Evolutionary conservation across 2,113 vertebrate genomes (phyloP).

Genomic region (Gobio gobio): DNA sequence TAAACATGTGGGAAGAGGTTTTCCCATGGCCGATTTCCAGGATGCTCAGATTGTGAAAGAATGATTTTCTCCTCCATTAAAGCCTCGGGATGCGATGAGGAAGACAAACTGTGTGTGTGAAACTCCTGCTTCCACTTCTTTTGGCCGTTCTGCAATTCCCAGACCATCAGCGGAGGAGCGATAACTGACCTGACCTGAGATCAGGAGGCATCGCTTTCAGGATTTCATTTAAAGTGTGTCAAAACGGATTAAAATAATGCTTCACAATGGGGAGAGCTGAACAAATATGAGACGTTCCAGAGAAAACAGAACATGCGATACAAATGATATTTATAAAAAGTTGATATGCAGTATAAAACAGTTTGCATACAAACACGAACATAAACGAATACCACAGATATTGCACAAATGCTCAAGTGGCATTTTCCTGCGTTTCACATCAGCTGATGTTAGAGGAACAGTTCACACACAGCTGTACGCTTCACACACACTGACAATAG

Average conservation of each 20-base stretch:
- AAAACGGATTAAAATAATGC: background rate
- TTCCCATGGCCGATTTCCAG: too few relatives aligned
- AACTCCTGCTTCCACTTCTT: background rate
- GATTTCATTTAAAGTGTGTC: conserved; percentile 8
- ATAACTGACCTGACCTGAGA: background rate
- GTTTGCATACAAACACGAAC: conserved; percentile 49
- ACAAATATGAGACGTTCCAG: conserved; percentile 2
- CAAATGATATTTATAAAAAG: conserved; percentile 41
- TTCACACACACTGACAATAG: background rate
- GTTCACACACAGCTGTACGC: conserved; percentile 5
- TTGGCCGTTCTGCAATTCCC: background rate
- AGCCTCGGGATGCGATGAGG: too few relatives aligned
- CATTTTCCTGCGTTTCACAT: conserved; percentile 62
- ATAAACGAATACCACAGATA: conserved; percentile 71
- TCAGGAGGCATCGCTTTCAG: background rate
- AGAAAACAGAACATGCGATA: conserved; percentile 55
- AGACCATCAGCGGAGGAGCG: background rate
- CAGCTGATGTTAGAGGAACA: conserved; percentile 37
- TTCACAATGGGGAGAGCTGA: background rate
- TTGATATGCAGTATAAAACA: conserved; percentile 56
- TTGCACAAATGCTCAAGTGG: conserved; percentile 78
- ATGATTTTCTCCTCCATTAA: too few relatives aligned
- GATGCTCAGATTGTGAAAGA: too few relatives aligned
- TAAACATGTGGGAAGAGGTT: too few relatives aligned
- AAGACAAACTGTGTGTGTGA: too few relatives aligned